These are phyloP conservation scores for Gambusia holbrooki DNA, from an alignment of 2,113 vertebrate species.

Conservation along the genomic window DNA sequence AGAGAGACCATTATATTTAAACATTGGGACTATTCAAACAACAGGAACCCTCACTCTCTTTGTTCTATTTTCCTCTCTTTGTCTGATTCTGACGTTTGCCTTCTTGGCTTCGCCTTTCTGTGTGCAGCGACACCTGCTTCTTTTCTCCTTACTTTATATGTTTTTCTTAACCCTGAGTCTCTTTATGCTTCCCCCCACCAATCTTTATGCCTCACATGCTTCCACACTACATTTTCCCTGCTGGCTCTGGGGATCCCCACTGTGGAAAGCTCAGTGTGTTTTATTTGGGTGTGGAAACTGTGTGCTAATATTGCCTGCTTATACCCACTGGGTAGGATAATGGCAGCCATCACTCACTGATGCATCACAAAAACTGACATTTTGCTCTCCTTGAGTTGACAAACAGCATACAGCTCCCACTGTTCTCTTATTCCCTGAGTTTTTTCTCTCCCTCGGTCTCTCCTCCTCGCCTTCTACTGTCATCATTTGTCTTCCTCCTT, in stretches of 20 bases:
- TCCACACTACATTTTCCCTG: conserved; percentile 68
- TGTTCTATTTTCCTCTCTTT: conserved; percentile 46
- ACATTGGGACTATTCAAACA: conserved; percentile 46
- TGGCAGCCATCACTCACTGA: conserved; percentile 73
- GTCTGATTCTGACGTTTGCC: conserved; percentile 31
- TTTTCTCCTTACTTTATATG: conserved; percentile 10
- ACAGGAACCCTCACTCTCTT: conserved; percentile 33
- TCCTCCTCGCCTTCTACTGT: conserved; percentile 10
- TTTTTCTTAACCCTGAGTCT: conserved; percentile 14
- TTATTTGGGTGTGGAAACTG: conserved; percentile 55
- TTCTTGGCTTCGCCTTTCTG: conserved; percentile 32
- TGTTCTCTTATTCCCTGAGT: conserved; percentile 23
- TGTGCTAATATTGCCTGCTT: conserved; percentile 73
- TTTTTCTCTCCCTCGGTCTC: conserved; percentile 18
- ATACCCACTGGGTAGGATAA: conserved; percentile 76
- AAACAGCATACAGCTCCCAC: conserved; percentile 65
- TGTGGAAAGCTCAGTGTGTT: conserved; percentile 62
- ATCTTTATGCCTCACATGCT: conserved; percentile 58
- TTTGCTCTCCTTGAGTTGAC: conserved; percentile 59
- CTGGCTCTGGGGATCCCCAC: conserved; percentile 61
- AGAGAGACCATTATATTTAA: conserved; percentile 56
- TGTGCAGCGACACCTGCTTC: conserved; percentile 42
- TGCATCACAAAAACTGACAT: conserved; percentile 65
- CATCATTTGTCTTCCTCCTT: conserved; percentile 28
- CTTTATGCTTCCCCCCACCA: conserved; percentile 41